Evolutionary conservation across 1,140 invertebrate genomes (phyloP), one percentile per base, ranked within the genome.

Genomic region (Oryzaephilus surinamensis): DNA sequence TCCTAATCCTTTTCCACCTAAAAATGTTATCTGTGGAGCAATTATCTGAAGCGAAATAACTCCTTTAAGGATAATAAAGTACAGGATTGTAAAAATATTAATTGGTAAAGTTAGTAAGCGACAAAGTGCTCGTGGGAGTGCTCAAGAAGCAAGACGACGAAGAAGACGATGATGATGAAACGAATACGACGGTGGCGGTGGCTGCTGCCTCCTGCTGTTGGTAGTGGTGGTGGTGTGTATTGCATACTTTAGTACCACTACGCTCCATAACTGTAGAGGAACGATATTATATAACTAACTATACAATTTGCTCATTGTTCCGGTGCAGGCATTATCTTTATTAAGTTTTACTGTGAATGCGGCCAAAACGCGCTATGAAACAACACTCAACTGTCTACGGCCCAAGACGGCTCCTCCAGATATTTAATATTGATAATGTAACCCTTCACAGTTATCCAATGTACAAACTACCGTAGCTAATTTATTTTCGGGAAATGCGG

Each of bases 251-350:
- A n/a, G n/a, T n/a, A n/a, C n/a, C n/a, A n/a, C n/a, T n/a, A n/a
- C n/a, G n/a, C n/a, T n/a, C n/a, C n/a, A n/a, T n/a, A n/a, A n/a
- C n/a, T n/a, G n/a, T n/a, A n/a, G n/a, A n/a, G n/a, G n/a, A n/a
- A n/a, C n/a, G 43, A 17, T 19, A 33, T 29, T 15, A 36, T 39
- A 46, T 48, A 52, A 51, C 54, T 50, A 52, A 56, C 47, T n/a
- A n/a, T 56, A 54, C 52, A 56, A 56, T 56, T 56, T 52, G 54
- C 52, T 56, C 54, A 56, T 54, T 56, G 54, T 56, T 56, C 50
- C 51, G 51, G 46, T 41, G 43, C 33, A 35, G 43, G 51, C 52
- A 56, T 56, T 56, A 56, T 56, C 54, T 56, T 56, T 54, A 56
- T 56, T 56, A 56, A 54, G 51, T 56, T 55, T 56, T 52, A 51